Evolutionary conservation across 2,888 invertebrate species (phyloP), one percentile per base, ranked within the genome.

Genomic region (Eutolmus rufibarbis): DNA sequence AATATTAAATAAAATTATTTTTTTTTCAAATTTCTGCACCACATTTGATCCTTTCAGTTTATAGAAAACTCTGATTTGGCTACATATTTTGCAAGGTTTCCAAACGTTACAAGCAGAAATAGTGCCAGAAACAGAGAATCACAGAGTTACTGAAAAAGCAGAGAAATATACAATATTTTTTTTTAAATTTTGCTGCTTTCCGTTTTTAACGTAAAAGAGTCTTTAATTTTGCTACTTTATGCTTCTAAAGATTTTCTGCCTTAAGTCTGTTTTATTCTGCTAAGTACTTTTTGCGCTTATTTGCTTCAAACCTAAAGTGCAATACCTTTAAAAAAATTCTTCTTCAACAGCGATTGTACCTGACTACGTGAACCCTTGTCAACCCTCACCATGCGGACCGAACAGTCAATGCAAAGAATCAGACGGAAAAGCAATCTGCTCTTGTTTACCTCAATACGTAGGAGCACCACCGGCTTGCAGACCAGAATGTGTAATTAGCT

Each of bases 401-500:
- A 96, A 97, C 91, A 95, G 96, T 89, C 93, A 95, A 90, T 97
- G 97, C 91, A 94, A 94, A 82, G 95, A 95, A 90, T 88, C 89
- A 2, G 95, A 95, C 89, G 94, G 94, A 78, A 95, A 95, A 91
- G 96, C 96, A 5, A 94, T 95, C 5, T 97, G 97, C 90, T 95
- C 95, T 76, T 97, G 97, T 89, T 93, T 95, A 88, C 93, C 94
- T 9, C 94, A 95, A 88, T 97, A 95, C 90, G 93, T 95, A 89
- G 97, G 97, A 9, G 95, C 95, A 90, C 97, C 97, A 74, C 95
- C 95, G n/a, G 94, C 95, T 57, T 97, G 97, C 91, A 94, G 96
- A 89, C 97, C 97, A 0, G 97, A 97, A 93, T 97, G 97, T 90
- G 95, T 96, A 5, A 95, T 96, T 89, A 97, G 96, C 89, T 95